Evolutionary conservation across 2,888 invertebrate genomes (phyloP), one percentile per base, ranked within the genome.

Genomic region (Diarsia mendica): DNA sequence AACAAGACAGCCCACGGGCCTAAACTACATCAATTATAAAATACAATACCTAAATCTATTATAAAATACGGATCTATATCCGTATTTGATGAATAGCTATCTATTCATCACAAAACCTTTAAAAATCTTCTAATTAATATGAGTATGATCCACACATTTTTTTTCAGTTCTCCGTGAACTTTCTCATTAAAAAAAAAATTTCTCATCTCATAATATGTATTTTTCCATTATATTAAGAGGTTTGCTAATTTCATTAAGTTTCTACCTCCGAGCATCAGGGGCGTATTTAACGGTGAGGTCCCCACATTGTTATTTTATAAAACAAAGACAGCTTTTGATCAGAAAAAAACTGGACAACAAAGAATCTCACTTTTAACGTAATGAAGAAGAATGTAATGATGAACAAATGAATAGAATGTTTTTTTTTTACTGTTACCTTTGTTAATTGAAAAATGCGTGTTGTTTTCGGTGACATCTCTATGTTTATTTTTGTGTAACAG

Each of bases 221-320:
- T 74, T 73, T 82, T 75, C 51, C 69, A 75, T 68, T 71, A 72
- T 68, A 74, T 81, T 77, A 82, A 69, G 48, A 82, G 77, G 66
- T 60, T 69, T 68, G 66, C 20, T 75, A 66, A 78, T 78, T 78
- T 81, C 61, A 67, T 78, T 61, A 78, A 33, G 15, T 55, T 69
- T 44, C 9, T 33, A 44, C 48, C 53, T 60, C 46, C 3, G 23
- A 61, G 33, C 33, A 20, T 33, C 11, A 39, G 60, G 18, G 53
- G 75, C 53, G 53, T 53, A 44, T 51, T 53, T 44, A 53, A 75
- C 13, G n/a, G n/a, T n/a, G 28, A 9, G 53, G 15, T 49, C 33
- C n/a, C 28, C 20, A 79, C 39, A 28, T 75, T 80, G 49, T 73
- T 74, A 46, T 80, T 80, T 73, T 58, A 46, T 46, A 39, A 63